Base-by-base conservation (phyloP, 2,113 vertebrate species). In the Dissostichus mawsoni region DNA sequence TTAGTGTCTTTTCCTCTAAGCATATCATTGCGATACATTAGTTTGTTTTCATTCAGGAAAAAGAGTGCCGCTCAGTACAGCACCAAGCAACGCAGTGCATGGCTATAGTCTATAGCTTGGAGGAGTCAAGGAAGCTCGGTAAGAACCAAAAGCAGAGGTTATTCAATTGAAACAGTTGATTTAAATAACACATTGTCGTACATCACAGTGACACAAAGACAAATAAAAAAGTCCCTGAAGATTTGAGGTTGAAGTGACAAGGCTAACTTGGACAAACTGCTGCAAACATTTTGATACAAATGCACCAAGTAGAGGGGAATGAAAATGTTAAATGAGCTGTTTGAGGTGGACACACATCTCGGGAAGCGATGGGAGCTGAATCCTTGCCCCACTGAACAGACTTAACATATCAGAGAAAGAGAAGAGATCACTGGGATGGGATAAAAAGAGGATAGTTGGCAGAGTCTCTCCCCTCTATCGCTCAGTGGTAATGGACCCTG, bases 401-500 rank as follows among this genome's bases (percentile, higher is more conserved):
- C 85, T 87, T 78, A 91, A 84, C 88, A 87, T 89, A 86, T 90
- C 88, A 90, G 86, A 91, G 87, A 84, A 70, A 79, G 68, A 78
- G 78, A 83, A 88, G 89, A 93, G 90, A 92, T 90, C 90, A 90
- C 87, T 91, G 84, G 88, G 87, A 92, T 76, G 87, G 87, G 90
- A 93, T 88, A 86, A 86, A 87, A 89, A 87, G 76, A 83, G 87
- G 80, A 91, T 69, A 76, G 84, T 80, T 86, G 73, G 82, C 81
- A 33, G 70, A 85, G 65, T 81, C 78, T 86, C 81, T 88, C 79
- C 85, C 81, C 66, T 88, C 83, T 76, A 83, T 90, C 78, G 86
- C 89, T 91, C 90, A 90, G 90, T 71, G 86, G 89, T 93, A 94
- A 94, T 93, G 91, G 90, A 92, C 86, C 91, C 89, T 91, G 89